A percentile compares a stretch with the other conserved stretches of the same genome.
These are phyloP conservation scores for Grapholita molesta DNA, from an alignment of 1,140 invertebrate genomes.

Conservation along the genomic window DNA sequence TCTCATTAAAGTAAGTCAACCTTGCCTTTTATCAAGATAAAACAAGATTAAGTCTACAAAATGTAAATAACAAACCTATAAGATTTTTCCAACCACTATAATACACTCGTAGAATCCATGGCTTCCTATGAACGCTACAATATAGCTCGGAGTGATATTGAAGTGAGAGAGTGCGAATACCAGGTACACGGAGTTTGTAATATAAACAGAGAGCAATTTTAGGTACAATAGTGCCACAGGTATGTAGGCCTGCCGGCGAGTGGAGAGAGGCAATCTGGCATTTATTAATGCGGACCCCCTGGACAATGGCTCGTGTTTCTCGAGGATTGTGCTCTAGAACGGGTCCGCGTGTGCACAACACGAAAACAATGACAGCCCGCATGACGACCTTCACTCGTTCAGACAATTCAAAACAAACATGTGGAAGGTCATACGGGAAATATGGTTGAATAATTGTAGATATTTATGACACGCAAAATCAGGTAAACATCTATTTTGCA, in stretches of 20 bases:
- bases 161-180: slow-evolving; percentile 29
- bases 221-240: slow-evolving; percentile 16
- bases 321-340: slow-evolving; percentile 39
- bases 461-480: too few species aligned
- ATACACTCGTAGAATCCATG: not conserved
- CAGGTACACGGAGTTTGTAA: slow-evolving; percentile 42
- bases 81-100: not conserved
- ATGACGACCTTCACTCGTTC: slow-evolving; percentile 9
- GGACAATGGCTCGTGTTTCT: slow-evolving; percentile 61
- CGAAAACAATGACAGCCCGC: slow-evolving; percentile 26
- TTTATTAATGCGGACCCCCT: slow-evolving; percentile 61
- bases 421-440: not conserved
- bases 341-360: slow-evolving; percentile 38
- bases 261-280: slow-evolving; percentile 49
- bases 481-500: too few species aligned
- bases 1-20: too few species aligned
- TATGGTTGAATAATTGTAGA: not conserved
- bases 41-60: too few species aligned
- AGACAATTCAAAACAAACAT: slow-evolving; percentile 13
- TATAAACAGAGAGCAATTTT: slow-evolving; percentile 24
- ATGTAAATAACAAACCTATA: too few species aligned
- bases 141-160: slow-evolving; percentile 10
- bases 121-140: not conserved
- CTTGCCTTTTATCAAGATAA: too few species aligned
- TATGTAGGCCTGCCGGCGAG: slow-evolving; percentile 29